These are phyloP conservation scores for Pavo muticus DNA, from an alignment of 2,113 vertebrate genomes.

Conservation along the genomic window DNA sequence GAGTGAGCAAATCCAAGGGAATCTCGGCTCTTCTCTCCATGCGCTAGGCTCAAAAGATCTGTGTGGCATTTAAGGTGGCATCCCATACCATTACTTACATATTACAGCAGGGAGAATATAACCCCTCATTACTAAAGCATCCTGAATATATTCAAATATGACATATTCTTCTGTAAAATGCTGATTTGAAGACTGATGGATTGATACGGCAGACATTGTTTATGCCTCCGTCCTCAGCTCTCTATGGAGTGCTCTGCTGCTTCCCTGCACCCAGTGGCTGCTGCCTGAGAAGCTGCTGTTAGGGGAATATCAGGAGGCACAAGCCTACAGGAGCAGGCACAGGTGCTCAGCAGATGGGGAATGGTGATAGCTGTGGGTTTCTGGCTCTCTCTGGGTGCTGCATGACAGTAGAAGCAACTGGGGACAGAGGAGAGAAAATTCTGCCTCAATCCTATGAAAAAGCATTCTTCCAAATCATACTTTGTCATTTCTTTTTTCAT, in stretches of 20 bases:
- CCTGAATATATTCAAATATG: background rate
- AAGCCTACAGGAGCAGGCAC: background rate
- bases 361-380: background rate
- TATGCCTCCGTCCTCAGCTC: background rate
- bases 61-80: background rate
- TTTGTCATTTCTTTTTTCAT: background rate
- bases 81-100: background rate
- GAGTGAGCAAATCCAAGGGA: background rate
- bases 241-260: rapidly evolving
- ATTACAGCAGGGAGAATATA: background rate
- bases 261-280: background rate
- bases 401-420: background rate
- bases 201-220: background rate
- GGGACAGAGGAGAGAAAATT: background rate
- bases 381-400: background rate
- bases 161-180: background rate
- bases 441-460: background rate
- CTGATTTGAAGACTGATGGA: background rate
- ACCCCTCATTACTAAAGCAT: background rate
- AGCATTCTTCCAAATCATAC: background rate
- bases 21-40: background rate
- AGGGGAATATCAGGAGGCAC: background rate
- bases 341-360: background rate
- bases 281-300: background rate
- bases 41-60: background rate